Conservation (phyloP, 2,888 invertebrate species). For the Aphodius sticticus region DNA sequence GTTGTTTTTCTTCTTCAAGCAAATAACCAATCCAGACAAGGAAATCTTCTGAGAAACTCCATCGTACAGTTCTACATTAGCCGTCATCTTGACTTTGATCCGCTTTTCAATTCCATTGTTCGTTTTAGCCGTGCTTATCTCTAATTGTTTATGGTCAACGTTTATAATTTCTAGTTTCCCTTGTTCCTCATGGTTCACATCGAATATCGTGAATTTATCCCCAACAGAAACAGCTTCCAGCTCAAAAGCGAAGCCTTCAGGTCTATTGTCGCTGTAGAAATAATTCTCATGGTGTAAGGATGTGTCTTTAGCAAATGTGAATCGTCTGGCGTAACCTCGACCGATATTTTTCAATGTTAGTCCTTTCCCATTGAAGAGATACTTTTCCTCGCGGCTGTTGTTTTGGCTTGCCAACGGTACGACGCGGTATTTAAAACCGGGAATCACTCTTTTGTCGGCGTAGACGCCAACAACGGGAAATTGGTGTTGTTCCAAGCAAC, state of each 20-base stretch:
- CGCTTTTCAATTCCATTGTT: slow-evolving; percentile 62
- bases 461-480: slow-evolving; percentile 72
- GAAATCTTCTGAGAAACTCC: slow-evolving; percentile 64
- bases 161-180: slow-evolving; percentile 68
- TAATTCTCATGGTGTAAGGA: slow-evolving; percentile 65
- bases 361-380: slow-evolving; percentile 69
- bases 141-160: slow-evolving; percentile 64
- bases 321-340: slow-evolving; percentile 72
- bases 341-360: slow-evolving; percentile 70
- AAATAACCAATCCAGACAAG: slow-evolving; percentile 65
- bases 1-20: slow-evolving; percentile 59
- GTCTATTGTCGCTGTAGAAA: slow-evolving; percentile 75
- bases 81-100: slow-evolving; percentile 64
- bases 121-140: slow-evolving; percentile 50
- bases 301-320: slow-evolving; percentile 55
- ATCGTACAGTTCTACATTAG: slow-evolving; percentile 70
- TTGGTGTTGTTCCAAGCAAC: slow-evolving; percentile 65
- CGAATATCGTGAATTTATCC: slow-evolving; percentile 70
- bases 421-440: slow-evolving; percentile 74
- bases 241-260: slow-evolving; percentile 72
- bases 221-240: slow-evolving; percentile 68
- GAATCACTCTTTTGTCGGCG: slow-evolving; percentile 70
- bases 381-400: slow-evolving; percentile 44
- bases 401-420: slow-evolving; percentile 62
- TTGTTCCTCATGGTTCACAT: slow-evolving; percentile 67